Conservation (phyloP, 2,113 vertebrate species). For the Emydocephalus ijimae region DNA sequence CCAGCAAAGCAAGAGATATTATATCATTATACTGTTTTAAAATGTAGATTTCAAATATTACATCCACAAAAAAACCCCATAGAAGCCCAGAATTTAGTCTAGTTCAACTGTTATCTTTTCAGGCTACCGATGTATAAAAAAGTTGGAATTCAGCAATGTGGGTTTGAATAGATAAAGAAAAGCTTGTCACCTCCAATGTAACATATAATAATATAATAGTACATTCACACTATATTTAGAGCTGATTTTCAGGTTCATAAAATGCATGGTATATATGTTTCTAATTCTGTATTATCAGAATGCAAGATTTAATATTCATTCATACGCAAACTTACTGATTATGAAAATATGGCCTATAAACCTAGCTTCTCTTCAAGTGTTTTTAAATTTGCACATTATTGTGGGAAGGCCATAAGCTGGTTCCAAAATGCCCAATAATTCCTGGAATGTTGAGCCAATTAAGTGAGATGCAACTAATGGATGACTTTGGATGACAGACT, state of each 20-base stretch:
- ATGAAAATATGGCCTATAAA: neutral
- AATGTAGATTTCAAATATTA: neutral
- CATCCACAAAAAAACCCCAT: neutral
- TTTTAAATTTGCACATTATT: neutral
- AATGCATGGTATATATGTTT: neutral
- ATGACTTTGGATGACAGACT: neutral
- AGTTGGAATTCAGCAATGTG: neutral
- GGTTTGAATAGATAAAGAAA: neutral
- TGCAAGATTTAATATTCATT: neutral
- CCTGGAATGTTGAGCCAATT: neutral
- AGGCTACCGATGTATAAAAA: neutral
- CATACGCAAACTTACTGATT: neutral
- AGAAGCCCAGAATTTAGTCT: neutral
- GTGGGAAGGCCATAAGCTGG: neutral
- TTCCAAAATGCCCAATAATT: neutral
- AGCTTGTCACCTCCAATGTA: neutral
- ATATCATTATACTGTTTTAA: neutral
- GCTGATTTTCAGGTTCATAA: neutral
- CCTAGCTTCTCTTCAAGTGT: neutral
- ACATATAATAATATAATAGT: neutral
- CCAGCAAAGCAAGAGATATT: neutral
- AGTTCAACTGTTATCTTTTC: neutral
- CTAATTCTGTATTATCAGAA: neutral
- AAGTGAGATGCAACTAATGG: neutral
- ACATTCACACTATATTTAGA: neutral